Conservation (phyloP, 1,140 invertebrate genomes). For the Cardiocondyla obscurior region DNA sequence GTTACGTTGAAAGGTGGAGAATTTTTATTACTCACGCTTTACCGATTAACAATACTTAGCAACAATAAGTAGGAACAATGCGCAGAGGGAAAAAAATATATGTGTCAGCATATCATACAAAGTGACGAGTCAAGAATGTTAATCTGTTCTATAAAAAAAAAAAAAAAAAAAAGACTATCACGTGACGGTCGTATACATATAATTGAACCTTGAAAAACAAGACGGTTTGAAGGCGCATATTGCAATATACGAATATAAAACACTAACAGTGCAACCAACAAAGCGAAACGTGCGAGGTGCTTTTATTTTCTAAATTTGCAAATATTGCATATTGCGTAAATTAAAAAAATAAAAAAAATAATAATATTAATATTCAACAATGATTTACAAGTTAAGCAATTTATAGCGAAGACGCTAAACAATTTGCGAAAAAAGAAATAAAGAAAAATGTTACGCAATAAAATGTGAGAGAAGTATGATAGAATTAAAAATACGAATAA, state of each 20-base stretch:
- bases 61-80: too few species aligned
- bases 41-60: background rate
- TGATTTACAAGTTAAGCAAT: background rate
- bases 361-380: background rate
- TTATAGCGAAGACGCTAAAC: background rate
- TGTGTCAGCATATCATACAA: background rate
- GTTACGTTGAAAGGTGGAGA: background rate
- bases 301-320: background rate
- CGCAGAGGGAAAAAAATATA: background rate
- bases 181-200: background rate
- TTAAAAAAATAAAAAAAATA: background rate
- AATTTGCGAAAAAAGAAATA: background rate
- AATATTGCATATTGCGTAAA: too few species aligned
- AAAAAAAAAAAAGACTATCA: background rate
- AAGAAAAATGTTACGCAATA: background rate
- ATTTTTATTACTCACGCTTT: constrained; percentile 9
- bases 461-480: background rate
- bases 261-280: background rate
- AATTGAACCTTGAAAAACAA: constrained; percentile 2
- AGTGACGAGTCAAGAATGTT: background rate
- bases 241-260: background rate
- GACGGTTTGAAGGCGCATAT: background rate
- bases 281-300: background rate
- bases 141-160: background rate
- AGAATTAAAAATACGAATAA: background rate